Percentiles rank a stretch among this genome's conserved stretches.
Conservation (phyloP, 2,113 vertebrate genomes). For the Conger conger region DNA sequence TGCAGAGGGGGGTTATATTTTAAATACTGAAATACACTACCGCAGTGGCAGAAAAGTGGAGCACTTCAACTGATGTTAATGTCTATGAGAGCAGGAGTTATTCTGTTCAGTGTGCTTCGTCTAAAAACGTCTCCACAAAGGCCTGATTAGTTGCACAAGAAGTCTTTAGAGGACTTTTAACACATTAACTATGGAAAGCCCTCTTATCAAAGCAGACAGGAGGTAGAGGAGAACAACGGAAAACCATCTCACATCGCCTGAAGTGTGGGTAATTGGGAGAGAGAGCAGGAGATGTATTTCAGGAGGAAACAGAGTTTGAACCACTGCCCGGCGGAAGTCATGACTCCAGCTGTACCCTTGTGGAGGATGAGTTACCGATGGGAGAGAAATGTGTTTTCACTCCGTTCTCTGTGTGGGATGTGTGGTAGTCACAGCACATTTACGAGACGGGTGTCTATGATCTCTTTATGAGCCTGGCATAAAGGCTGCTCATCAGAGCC, state of each 20-base stretch:
- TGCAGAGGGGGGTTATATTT: background rate
- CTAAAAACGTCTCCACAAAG: background rate
- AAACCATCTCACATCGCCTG: background rate
- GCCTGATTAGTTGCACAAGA: background rate
- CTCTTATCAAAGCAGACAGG: background rate
- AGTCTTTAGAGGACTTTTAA: background rate
- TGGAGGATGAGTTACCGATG: background rate
- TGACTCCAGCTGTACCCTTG: background rate
- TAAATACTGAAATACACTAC: background rate
- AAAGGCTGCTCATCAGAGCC: background rate
- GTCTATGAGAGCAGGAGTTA: background rate
- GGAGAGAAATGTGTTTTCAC: background rate
- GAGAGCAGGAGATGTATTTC: background rate
- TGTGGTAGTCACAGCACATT: background rate
- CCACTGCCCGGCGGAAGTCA: background rate
- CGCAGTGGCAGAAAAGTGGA: background rate
- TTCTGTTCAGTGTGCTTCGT: background rate
- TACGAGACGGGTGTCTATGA: background rate
- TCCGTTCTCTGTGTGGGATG: background rate
- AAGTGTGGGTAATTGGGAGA: background rate
- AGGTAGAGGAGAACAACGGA: background rate
- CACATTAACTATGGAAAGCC: background rate
- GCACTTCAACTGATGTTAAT: background rate
- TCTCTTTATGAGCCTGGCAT: background rate
- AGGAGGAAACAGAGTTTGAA: conserved; percentile 8